Percentiles rank a stretch among this genome's conserved stretches.
Conservation (phyloP, 1,140 invertebrate genomes). For the Drosophila pandora region DNA sequence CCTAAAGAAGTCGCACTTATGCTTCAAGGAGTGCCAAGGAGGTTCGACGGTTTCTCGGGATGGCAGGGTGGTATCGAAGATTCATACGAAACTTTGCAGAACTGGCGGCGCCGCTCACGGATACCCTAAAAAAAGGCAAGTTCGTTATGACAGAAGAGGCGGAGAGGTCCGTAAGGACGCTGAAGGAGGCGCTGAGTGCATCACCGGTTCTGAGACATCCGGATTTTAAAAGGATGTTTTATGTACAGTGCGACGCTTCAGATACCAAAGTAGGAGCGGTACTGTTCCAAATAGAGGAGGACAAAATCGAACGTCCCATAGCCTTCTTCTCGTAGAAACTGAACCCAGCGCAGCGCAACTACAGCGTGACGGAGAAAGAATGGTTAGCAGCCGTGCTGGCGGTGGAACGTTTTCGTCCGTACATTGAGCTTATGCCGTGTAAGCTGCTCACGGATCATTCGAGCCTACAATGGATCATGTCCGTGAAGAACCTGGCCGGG, state of each 20-base stretch:
- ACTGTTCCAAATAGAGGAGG: not conserved
- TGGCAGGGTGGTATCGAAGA: slow-evolving; percentile 19
- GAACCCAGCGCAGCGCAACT: too few relatives aligned
- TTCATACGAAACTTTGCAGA: slow-evolving; percentile 21
- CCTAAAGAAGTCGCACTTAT: slow-evolving; percentile 83
- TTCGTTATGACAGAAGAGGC: too few relatives aligned
- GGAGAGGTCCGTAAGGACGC: not conserved
- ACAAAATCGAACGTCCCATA: not conserved
- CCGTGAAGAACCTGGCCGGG: not conserved
- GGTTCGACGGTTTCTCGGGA: slow-evolving; percentile 19
- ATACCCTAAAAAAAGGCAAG: slow-evolving; percentile 5
- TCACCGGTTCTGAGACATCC: not conserved
- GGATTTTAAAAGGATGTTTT: slow-evolving; percentile 3
- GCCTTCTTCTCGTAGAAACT: not conserved
- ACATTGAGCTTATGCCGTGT: not conserved
- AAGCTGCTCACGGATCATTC: slow-evolving; percentile 7
- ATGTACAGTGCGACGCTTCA: slow-evolving; percentile 6
- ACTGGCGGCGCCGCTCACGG: slow-evolving; percentile 6
- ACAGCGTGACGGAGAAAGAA: slow-evolving; percentile 15
- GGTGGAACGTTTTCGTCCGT: not conserved
- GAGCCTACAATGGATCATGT: slow-evolving; percentile 7
- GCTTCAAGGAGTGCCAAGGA: slow-evolving; percentile 34
- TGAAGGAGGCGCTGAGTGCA: not conserved
- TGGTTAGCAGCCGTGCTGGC: not conserved
- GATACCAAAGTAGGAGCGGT: not conserved